Base-by-base conservation (phyloP, 2,888 invertebrate genomes). In the Alloscopus bannaensis region DNA sequence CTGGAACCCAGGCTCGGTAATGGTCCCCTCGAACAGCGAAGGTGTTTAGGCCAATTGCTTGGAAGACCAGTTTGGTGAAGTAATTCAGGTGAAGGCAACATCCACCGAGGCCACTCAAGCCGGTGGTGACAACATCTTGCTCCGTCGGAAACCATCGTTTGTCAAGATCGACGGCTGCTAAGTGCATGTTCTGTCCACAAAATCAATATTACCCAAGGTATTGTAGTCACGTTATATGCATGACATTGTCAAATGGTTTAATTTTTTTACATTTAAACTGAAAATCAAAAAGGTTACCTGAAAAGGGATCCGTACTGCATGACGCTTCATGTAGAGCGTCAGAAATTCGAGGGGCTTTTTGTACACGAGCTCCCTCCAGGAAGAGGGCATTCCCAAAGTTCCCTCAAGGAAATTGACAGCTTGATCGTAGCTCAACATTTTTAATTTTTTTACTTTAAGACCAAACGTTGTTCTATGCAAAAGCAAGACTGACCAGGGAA, bases 1-100 rank as follows among this genome's bases (percentile, higher is more conserved):
- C 73, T 1, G 72, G 55, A 16, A 65, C 29, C 1, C 62, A 69
- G 11, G 80, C 80, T 4, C 42, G 20, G 57, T 62, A 73, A 69
- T 80, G 80, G 24, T 69, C 73, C 11, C 80, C 80, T 40, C 68
- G 60, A 20, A 80, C 73, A 4, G 62, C 80, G 47, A 68, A 80
- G 11, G 50, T 55, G 36, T 80, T 75, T 1, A 80, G 47, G 1
- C 80, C 80, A 31, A 72, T 36, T 13, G 73, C 75, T 55, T 55
- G 50, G 28, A 80, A 75, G 11, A 80, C 52, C 20, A 80, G 45
- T 36, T 69, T 80, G 11, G 73, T 69, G 36, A 80, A 80, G 45
- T 73, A 80, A 45, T 80, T 80, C 20, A 80, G 29, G 26, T 75
- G 24, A 16, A 80, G 42, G 45, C 80, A 80, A 47, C 80, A 80